Base-by-base conservation (phyloP, 2,797 vertebrate genomes). In the Chelon auratus region DNA sequence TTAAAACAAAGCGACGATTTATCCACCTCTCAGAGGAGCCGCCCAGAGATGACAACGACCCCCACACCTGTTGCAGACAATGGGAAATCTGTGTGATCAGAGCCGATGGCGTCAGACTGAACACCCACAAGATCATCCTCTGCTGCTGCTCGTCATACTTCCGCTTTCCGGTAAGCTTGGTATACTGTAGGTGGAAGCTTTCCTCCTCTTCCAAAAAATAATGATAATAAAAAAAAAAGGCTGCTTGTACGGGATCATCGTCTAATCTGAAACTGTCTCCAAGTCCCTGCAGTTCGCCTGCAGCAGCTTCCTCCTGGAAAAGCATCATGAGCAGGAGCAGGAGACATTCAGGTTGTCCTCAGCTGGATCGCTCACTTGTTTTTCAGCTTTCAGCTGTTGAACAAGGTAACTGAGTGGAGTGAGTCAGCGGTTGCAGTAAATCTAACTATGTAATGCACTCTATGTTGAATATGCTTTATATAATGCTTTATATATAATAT, bases 31-130 rank as follows among this genome's bases (percentile, higher is more conserved):
- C 26, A 5, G 0, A 55, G 45, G 45, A 55, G 55, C 48, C 18
- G 58, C 15, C 30, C n/a, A 14, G 30, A 50, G 55, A 42, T 57
- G 17, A 56, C 43, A 33, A n/a, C 53, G 36, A 48, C 48, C 72
- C 48, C 72, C 50, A 26, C 43, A 14, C 43, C 47, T 26, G 42
- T 14, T 43, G 20, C 12, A 30, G 61, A 42, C 51, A 33, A 51
- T 70, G 62, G 76, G 53, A 43, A 62, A 73, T 18, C 68, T 78
- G 57, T 30, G 74, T 50, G 85, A 56, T 60, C 54, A 1, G 30
- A 26, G 58, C 48, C 37, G 11, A 69, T 68, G 71, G 5, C 30
- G 30, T 48, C 37, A 63, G 58, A 62, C 12, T 6, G 8, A 62
- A 76, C 72, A 30, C 77, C 55, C 65, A 81, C 71, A 15, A 50